These are phyloP conservation scores for Eucriotettix oculatus DNA, from an alignment of 2,888 invertebrate genomes.

Conservation along the genomic window DNA sequence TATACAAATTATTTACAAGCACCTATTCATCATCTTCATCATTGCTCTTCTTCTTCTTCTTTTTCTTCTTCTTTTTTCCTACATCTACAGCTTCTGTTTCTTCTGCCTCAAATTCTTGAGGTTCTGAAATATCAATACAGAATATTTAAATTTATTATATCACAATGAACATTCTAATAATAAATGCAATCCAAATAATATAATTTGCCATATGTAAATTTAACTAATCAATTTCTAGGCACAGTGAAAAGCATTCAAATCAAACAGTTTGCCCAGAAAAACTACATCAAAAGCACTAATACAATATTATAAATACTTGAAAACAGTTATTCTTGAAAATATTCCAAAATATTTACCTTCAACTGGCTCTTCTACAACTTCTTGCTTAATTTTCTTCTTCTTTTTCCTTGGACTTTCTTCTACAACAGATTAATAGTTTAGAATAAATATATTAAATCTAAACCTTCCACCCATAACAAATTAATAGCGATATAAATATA, in stretches of 20 bases:
- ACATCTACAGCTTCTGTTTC: conserved; percentile 6
- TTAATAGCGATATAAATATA: too few species aligned
- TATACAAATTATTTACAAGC: too few species aligned
- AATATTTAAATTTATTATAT: too few species aligned
- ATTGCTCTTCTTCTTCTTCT: conserved; percentile 18
- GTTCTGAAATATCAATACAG: too few species aligned
- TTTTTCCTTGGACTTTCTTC: conserved; percentile 11
- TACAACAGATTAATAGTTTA: background rate
- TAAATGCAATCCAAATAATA: background rate
- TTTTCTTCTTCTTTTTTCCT: conserved; percentile 22
- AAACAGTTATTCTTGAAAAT: background rate
- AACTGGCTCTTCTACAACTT: background rate
- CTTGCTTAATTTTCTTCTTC: conserved; percentile 7
- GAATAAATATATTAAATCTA: too few species aligned
- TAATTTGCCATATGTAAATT: background rate
- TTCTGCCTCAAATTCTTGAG: background rate
- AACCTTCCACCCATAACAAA: too few species aligned
- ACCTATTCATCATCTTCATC: background rate
- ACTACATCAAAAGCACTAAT: too few species aligned
- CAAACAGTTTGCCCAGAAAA: background rate
- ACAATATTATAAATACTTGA: background rate
- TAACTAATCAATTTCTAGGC: too few species aligned
- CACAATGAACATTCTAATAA: too few species aligned
- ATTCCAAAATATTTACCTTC: background rate
- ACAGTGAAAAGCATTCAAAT: too few species aligned